Percentiles rank a stretch among this genome's conserved stretches.
Conservation (phyloP, 2,113 vertebrate genomes). For the Eira barbara region DNA sequence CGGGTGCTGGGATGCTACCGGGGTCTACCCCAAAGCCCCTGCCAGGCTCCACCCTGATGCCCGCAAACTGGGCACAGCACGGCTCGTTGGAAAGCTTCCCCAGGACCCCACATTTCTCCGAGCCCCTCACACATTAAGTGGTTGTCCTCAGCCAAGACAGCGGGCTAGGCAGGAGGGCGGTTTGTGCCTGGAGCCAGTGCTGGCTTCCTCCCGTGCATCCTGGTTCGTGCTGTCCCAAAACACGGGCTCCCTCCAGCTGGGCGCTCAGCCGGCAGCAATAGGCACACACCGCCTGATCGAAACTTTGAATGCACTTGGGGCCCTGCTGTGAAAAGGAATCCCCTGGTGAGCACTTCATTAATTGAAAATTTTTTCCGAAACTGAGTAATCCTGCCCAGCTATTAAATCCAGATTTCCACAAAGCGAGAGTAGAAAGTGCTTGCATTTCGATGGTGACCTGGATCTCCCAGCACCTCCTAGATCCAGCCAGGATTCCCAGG, state of each 20-base stretch:
- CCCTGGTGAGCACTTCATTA: constrained; percentile 30
- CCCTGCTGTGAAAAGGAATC: constrained; percentile 38
- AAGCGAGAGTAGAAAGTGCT: neutral
- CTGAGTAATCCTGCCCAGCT: constrained; percentile 42
- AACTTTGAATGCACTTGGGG: neutral
- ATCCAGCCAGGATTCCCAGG: too few species aligned
- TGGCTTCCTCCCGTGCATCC: neutral
- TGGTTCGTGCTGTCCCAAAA: neutral
- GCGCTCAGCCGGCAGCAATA: neutral
- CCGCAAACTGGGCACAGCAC: neutral
- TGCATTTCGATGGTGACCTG: fast-evolving
- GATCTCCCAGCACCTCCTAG: neutral
- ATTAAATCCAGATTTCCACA: neutral
- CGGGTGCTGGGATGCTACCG: neutral
- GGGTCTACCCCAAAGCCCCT: neutral
- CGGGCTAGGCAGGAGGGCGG: neutral
- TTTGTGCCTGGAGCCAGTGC: neutral
- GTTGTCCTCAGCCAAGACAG: neutral
- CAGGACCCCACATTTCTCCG: neutral
- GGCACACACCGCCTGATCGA: neutral
- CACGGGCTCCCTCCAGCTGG: fast-evolving
- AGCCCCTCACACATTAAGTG: neutral
- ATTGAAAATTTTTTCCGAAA: constrained; percentile 43
- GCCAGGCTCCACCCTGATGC: neutral
- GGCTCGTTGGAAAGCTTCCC: neutral